phyloP scores from a whole-genome alignment of 2,113 vertebrate species.

The Sylvilagus bachmani region DNA sequence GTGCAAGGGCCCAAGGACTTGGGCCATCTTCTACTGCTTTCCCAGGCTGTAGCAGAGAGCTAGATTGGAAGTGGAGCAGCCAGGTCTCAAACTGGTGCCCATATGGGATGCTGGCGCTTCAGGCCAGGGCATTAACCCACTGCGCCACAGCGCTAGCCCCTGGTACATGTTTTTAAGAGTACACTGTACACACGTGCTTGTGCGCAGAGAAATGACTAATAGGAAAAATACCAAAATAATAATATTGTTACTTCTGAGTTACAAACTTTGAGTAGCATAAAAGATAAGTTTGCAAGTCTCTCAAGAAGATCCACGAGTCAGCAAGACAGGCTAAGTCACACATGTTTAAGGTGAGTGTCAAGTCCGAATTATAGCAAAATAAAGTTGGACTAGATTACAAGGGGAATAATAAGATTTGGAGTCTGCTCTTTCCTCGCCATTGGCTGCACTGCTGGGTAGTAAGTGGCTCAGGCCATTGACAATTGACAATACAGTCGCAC shows the following conservation, averaged over 20 bases:
- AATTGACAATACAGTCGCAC: background rate
- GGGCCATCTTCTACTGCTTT: too few relatives aligned
- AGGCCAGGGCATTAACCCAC: too few relatives aligned
- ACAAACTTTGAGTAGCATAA: background rate
- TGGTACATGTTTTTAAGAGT: slow-evolving; percentile 3
- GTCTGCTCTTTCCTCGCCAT: background rate
- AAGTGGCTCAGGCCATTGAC: background rate
- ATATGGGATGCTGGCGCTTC: too few relatives aligned
- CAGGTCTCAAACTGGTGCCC: too few relatives aligned
- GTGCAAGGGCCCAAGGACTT: too few relatives aligned
- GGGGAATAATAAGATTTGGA: background rate
- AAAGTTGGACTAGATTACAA: background rate
- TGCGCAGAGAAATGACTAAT: background rate
- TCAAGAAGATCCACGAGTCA: background rate
- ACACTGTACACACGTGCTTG: background rate
- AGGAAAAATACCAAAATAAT: slow-evolving; percentile 27
- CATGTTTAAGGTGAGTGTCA: background rate
- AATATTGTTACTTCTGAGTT: background rate
- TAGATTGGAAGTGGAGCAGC: too few relatives aligned
- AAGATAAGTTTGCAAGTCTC: background rate
- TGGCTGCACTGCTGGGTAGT: background rate
- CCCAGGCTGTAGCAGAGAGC: too few relatives aligned
- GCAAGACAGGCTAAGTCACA: background rate
- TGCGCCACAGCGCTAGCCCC: too few relatives aligned
- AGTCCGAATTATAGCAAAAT: slow-evolving; percentile 14